Evolutionary conservation across 2,888 invertebrate species (phyloP).

Genomic region (Corythucha ciliata): DNA sequence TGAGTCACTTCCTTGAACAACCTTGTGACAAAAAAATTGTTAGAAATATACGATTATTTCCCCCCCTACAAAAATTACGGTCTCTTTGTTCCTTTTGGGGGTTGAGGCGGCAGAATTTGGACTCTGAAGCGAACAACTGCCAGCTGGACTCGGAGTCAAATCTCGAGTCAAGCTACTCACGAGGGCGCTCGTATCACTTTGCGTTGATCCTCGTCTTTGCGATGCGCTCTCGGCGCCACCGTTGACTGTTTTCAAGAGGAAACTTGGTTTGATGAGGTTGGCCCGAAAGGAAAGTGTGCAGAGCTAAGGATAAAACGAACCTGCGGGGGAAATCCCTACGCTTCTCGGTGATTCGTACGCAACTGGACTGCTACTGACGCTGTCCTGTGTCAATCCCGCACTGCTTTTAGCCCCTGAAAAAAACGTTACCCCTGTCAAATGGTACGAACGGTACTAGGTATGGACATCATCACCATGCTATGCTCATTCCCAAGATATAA

Average conservation of each 20-base stretch:
- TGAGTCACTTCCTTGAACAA: constrained; percentile 27
- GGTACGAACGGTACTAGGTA: too few relatives aligned
- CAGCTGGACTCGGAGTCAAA: constrained; percentile 35
- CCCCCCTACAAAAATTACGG: constrained; percentile 28
- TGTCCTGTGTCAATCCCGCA: constrained; percentile 39
- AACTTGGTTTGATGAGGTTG: not conserved
- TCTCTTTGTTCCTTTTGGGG: constrained; percentile 42
- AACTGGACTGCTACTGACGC: constrained; percentile 48
- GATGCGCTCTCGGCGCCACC: constrained; percentile 25
- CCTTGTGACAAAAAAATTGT: constrained; percentile 15
- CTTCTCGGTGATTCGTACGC: constrained; percentile 48
- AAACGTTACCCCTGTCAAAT: not conserved
- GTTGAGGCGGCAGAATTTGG: constrained; percentile 44
- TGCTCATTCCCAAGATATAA: too few relatives aligned
- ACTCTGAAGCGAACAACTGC: constrained; percentile 37
- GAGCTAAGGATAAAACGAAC: constrained; percentile 37
- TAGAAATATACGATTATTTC: not conserved
- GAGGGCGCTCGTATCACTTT: constrained; percentile 54
- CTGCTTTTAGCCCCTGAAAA: constrained; percentile 27
- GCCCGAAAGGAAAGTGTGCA: not conserved
- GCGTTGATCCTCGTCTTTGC: constrained; percentile 45
- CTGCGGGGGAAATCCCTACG: constrained; percentile 49
- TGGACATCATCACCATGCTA: too few relatives aligned
- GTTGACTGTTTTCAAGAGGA: constrained; percentile 14
- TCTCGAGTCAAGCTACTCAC: constrained; percentile 54